phyloP scores from a whole-genome alignment of 1,140 invertebrate species.

The Anagrus nilaparvatae region DNA sequence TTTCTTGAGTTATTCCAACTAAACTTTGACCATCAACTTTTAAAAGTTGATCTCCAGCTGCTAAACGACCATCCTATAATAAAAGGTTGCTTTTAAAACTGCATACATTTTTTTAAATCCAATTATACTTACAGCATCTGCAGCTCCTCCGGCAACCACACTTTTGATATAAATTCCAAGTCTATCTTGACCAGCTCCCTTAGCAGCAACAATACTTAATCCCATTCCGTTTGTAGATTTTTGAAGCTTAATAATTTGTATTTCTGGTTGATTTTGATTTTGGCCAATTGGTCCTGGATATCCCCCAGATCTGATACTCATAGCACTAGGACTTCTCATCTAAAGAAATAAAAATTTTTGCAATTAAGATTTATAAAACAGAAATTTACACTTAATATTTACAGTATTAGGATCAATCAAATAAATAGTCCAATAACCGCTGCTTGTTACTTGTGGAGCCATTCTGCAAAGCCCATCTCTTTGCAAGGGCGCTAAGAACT shows the following conservation, averaged over 20 bases:
- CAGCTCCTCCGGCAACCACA: constrained; percentile 90
- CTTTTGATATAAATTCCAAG: constrained; percentile 97
- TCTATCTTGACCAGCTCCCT: constrained; percentile 83
- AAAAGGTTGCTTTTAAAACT: background rate
- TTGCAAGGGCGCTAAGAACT: constrained; percentile 83
- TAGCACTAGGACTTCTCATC: constrained; percentile 53
- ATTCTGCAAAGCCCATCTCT: constrained; percentile 78
- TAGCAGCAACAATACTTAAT: constrained; percentile 86
- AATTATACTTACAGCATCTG: constrained; percentile 67
- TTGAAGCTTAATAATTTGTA: constrained; percentile 79
- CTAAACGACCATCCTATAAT: constrained; percentile 73
- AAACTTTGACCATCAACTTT: constrained; percentile 96
- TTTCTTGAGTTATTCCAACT: constrained; percentile 93
- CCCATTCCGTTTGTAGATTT: constrained; percentile 90
- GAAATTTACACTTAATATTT: constrained; percentile 20
- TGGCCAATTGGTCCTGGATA: constrained; percentile 30
- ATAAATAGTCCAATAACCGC: constrained; percentile 91
- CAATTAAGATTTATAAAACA: background rate
- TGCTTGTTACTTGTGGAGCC: constrained; percentile 79
- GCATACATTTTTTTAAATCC: background rate
- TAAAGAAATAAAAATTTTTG: constrained; percentile 24
- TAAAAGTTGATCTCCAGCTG: constrained; percentile 93
- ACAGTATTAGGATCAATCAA: constrained; percentile 58
- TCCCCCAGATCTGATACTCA: constrained; percentile 49
- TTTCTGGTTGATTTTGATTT: constrained; percentile 51